A percentile compares a stretch with the other conserved stretches of the same genome.
These are phyloP conservation scores for Petrolisthes cinctipes DNA, from an alignment of 2,888 invertebrate species.

Conservation along the genomic window DNA sequence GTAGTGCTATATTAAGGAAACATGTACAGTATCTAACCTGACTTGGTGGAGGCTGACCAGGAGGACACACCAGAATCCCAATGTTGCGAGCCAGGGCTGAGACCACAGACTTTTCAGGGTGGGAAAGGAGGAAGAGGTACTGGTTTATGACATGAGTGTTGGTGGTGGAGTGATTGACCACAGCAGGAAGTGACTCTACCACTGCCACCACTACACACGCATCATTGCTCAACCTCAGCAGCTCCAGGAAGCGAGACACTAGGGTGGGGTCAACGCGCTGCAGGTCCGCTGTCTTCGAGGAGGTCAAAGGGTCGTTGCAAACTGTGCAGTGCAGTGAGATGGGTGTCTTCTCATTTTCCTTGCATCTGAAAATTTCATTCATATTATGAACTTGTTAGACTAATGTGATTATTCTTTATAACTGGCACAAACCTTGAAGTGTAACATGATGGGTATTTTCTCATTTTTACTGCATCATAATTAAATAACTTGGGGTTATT, in stretches of 20 bases:
- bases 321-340: conserved; percentile 33
- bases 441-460: no score
- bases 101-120: conserved; percentile 37
- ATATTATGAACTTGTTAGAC: no score
- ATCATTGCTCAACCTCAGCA: conserved; percentile 27
- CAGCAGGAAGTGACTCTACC: conserved; percentile 49
- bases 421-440: no score
- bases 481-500: no score
- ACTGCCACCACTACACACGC: conserved; percentile 40
- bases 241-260: conserved; percentile 43
- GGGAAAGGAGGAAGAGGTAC: conserved; percentile 41
- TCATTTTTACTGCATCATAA: no score
- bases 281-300: conserved; percentile 6
- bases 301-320: conserved; percentile 5
- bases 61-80: conserved; percentile 21
- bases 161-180: conserved; percentile 46
- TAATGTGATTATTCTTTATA: no score
- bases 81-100: conserved; percentile 32
- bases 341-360: conserved; percentile 20
- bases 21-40: conserved; percentile 19
- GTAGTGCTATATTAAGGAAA: background rate
- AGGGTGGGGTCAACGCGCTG: conserved; percentile 44
- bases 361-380: conserved; percentile 7
- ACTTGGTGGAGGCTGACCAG: background rate
- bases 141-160: conserved; percentile 38